Conservation (phyloP, 2,113 vertebrate species). For the Dromas ardeola region DNA sequence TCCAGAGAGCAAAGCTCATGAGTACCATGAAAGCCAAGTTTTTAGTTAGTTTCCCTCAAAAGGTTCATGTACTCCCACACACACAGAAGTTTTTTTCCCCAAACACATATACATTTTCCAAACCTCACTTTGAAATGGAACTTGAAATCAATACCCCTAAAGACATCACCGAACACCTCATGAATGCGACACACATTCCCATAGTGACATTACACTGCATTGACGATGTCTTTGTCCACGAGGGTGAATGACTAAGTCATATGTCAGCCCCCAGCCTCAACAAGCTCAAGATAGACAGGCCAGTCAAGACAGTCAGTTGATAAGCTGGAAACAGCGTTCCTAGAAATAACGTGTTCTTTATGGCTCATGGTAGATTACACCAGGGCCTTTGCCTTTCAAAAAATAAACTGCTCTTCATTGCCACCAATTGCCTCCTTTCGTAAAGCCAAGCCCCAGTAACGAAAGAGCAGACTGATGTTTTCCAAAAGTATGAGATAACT, state of each 20-base stretch:
- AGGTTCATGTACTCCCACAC: not conserved
- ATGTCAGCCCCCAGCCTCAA: not conserved
- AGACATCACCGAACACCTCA: not conserved
- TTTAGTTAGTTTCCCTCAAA: not conserved
- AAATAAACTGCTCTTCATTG: not conserved
- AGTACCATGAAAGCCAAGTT: not conserved
- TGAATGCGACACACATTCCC: not conserved
- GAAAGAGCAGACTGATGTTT: not conserved
- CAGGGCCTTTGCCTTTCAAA: not conserved
- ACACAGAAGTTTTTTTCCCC: not conserved
- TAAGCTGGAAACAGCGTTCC: not conserved
- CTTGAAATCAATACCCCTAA: not conserved
- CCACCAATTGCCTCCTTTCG: not conserved
- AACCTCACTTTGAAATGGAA: not conserved
- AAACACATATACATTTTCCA: not conserved
- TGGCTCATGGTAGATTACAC: not conserved
- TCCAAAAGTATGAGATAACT: not conserved
- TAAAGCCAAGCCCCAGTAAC: not conserved
- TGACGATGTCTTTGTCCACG: not conserved
- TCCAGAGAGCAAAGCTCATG: not conserved
- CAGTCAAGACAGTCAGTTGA: not conserved
- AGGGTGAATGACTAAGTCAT: not conserved
- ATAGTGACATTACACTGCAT: not conserved
- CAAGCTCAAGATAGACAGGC: not conserved
- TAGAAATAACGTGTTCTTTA: not conserved